phyloP scores from a whole-genome alignment of 1,140 invertebrate species.

The Metaphire vulgaris region DNA sequence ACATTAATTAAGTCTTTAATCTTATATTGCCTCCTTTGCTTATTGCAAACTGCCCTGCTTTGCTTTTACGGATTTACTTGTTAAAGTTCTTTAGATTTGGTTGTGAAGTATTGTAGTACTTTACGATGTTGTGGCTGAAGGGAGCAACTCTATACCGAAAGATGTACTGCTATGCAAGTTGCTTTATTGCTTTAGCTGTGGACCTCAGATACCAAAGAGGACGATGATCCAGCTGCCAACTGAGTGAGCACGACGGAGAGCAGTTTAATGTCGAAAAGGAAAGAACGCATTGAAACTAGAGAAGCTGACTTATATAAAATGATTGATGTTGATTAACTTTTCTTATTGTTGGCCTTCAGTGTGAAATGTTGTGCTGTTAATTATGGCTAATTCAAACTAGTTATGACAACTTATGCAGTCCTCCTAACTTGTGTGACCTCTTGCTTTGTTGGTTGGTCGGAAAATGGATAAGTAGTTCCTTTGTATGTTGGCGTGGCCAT shows the following conservation, averaged over 20 bases:
- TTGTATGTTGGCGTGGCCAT: no score
- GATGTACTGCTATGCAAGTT: no score
- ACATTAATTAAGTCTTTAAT: no score
- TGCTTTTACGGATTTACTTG: no score
- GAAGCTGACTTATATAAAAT: background rate
- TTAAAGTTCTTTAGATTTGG: background rate
- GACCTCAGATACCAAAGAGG: background rate
- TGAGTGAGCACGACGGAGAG: background rate
- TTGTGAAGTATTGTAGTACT: background rate
- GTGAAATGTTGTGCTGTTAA: background rate
- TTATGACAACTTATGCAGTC: background rate
- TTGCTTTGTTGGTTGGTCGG: no score
- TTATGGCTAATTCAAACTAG: background rate
- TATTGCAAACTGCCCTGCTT: no score
- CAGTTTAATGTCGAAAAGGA: background rate
- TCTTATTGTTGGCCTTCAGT: conserved; percentile 1
- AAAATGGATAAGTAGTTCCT: no score
- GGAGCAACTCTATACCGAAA: no score
- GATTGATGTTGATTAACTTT: conserved; percentile 1
- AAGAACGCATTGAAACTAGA: background rate
- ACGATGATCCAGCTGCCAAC: background rate
- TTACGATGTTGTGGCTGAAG: no score
- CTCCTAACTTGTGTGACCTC: background rate
- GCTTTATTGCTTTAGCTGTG: no score
- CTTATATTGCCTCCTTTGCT: no score